Base-by-base conservation (phyloP, 2,797 vertebrate species). In the Botia kubotai region DNA sequence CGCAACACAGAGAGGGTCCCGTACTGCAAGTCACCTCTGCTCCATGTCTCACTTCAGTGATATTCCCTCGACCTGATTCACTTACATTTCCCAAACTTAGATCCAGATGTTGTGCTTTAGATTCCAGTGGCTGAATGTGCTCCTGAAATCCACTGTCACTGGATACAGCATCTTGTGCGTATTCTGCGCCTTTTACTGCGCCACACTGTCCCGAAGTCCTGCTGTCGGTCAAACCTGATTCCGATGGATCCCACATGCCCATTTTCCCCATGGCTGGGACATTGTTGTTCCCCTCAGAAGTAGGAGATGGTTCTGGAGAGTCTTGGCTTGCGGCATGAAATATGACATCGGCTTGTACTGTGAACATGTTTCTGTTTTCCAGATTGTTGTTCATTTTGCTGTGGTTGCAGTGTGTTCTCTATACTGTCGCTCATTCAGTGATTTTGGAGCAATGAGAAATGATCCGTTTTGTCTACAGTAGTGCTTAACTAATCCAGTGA, bases 21-120 rank as follows among this genome's bases (percentile, higher is more conserved):
- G 94, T 90, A 75, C 90, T 84, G 87, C 93, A 92, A 84, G 93
- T 89, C 29, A 89, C 90, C 85, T 94, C 93, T 11, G 89, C 86
- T 13, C 92, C 92, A 23, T 93, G 92, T 63, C 77, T 87, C 65
- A 87, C 84, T 63, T 91, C 87, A 19, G 83, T 63, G 2, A 79
- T 60, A 14, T 85, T 88, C 10, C 87, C 87, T 79, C 84, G 88
- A 72, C 81, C 80, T 13, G 73, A 84, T 50, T 88, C 88, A 11
- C 87, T 91, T 62, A 81, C 87, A 19, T 79, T 90, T 77, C 72
- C 73, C 46, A 80, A 84, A 46, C 72, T 26, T 6, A 83, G 50
- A 14, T 86, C 75, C 39, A 86, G 84, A 74, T 85, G 87, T 83
- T 84, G 29, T 29, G 29, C 29, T 29, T 29, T 29, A 29, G 29